A percentile compares a stretch with the other conserved stretches of the same genome.
These are phyloP conservation scores for Piprites chloris DNA, from an alignment of 2,113 vertebrate species.

Conservation along the genomic window DNA sequence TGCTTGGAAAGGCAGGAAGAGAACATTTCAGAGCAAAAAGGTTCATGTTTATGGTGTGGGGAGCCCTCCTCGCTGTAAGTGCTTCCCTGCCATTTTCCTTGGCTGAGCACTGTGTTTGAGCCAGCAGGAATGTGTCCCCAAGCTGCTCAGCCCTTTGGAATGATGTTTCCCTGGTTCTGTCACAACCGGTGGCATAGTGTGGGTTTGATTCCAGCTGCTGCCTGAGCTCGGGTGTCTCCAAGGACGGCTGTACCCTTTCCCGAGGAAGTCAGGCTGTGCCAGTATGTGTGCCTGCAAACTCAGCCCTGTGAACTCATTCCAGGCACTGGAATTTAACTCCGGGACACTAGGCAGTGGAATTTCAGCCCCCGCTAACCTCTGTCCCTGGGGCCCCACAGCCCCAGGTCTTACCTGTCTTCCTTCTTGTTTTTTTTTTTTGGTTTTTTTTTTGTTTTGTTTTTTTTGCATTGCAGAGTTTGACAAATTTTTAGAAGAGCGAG, in stretches of 20 bases:
- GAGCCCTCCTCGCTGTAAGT: neutral
- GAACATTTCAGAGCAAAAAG: neutral
- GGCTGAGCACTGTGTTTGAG: neutral
- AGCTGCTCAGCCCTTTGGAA: slow-evolving; percentile 41
- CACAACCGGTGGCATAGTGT: neutral
- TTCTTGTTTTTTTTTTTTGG: slow-evolving; percentile 4
- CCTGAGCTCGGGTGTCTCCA: neutral
- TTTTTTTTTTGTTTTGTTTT: neutral
- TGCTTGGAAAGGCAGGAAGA: neutral
- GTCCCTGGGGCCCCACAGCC: neutral
- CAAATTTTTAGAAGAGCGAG: slow-evolving; percentile 96
- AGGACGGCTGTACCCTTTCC: neutral
- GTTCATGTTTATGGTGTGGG: neutral
- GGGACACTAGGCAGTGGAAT: neutral
- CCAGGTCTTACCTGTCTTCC: neutral
- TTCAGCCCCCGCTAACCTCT: neutral
- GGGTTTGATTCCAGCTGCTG: slow-evolving; percentile 23
- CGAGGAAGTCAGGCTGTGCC: neutral
- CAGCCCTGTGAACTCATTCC: neutral
- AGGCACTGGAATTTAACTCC: neutral
- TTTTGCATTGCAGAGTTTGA: slow-evolving; percentile 88
- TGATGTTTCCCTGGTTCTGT: slow-evolving; percentile 19
- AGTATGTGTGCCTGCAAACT: neutral
- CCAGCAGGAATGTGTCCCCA: neutral
- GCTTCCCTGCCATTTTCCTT: neutral